Evolutionary conservation across 2,888 invertebrate genomes (phyloP), one percentile per base, ranked within the genome.

Genomic region (Allophyes oxyacanthae): DNA sequence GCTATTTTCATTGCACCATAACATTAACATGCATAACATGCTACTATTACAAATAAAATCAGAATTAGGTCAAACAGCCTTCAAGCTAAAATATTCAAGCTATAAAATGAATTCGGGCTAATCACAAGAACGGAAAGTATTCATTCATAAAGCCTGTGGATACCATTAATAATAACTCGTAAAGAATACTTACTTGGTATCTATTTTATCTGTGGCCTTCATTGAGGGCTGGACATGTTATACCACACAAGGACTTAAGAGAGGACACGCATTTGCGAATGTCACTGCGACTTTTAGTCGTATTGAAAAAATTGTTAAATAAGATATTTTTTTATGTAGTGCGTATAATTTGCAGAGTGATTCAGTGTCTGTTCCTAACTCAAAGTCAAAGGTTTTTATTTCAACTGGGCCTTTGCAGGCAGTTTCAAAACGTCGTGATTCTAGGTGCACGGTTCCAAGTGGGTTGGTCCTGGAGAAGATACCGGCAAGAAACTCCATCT

Each of bases 221-320:
- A 10, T 45, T 56, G 45, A 45, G 32, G 52, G 51, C 33, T 37
- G 33, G 37, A 43, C 48, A 59, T 49, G 49, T 46, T 40, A 30
- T 56, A 75, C 86, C 83, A 83, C 86, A 86, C 86, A 88, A 84
- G 84, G 84, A 54, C 72, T 26, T 63, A 59, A 60, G 50, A 42
- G 4, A 36, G 1, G 0, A 0, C 4, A 0, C 38, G 7, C 32
- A 49, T 33, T 37, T 34, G 40, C 46, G 51, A 57, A n/a, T 50
- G 37, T 26, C 10, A 2, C 7, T 34, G 33, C 13, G 14, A n/a
- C 1, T 38, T 26, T 40, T 8, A 0, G 11, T 36, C 14, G 13
- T 15, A 1, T 7, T 38, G 10, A 32, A 42, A 30, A 15, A 4
- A 6, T 11, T 20, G 20, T 20, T 20, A 2, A 20, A 4, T 20